phyloP scores from a whole-genome alignment of 2,113 vertebrate genomes.

The Steatornis caripensis region DNA sequence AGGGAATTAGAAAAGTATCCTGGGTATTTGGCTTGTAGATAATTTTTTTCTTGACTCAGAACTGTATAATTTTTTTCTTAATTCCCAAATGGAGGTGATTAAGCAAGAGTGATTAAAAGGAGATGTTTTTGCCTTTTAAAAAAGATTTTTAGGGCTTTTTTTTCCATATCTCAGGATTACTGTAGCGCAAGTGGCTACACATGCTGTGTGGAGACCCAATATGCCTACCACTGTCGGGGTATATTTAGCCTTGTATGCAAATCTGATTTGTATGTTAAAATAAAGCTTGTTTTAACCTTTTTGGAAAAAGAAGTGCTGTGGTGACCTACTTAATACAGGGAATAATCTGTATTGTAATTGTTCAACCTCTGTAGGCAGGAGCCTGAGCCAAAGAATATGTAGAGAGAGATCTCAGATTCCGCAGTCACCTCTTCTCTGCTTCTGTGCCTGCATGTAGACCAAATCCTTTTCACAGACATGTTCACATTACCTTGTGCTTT shows the following conservation, averaged over 20 bases:
- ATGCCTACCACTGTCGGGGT: neutral
- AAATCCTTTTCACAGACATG: neutral
- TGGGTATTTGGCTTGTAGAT: neutral
- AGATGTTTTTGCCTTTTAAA: neutral
- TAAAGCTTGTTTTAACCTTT: conserved; percentile 40
- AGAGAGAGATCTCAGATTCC: neutral
- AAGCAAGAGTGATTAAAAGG: neutral
- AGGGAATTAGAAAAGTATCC: neutral
- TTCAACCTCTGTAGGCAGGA: neutral
- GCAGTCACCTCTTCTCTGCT: neutral
- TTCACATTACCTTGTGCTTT: neutral
- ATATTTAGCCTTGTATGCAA: conserved; percentile 14
- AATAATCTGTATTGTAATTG: neutral
- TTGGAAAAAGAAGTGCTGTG: neutral
- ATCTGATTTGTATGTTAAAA: conserved; percentile 31
- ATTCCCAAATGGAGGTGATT: neutral
- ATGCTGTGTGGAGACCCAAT: neutral
- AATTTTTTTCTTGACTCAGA: neutral
- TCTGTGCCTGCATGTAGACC: neutral
- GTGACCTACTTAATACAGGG: neutral
- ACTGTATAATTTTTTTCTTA: neutral
- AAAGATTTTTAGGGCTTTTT: neutral
- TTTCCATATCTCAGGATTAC: neutral
- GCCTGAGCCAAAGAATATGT: neutral
- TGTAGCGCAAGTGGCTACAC: neutral